phyloP scores from a whole-genome alignment of 2,113 vertebrate genomes.

The Ailuropoda melanoleuca region DNA sequence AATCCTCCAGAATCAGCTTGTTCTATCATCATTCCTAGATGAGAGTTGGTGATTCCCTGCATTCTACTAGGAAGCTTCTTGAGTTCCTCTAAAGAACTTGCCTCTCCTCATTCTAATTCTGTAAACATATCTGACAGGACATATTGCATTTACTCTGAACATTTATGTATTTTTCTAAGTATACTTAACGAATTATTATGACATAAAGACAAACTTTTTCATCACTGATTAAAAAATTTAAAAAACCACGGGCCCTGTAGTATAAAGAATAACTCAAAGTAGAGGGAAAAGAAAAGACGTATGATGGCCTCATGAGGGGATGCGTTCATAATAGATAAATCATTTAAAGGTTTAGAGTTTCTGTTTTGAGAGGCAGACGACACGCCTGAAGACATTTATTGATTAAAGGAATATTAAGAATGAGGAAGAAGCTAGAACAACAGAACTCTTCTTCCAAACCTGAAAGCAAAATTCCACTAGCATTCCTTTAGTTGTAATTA shows the following conservation, averaged over 20 bases:
- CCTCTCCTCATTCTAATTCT: constrained; percentile 40
- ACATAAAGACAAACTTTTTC: constrained; percentile 80
- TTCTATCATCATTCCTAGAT: constrained; percentile 80
- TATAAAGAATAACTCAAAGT: constrained; percentile 29
- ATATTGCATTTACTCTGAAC: constrained; percentile 77
- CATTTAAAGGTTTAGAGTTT: constrained; percentile 68
- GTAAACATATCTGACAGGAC: constrained; percentile 77
- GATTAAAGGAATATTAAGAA: constrained; percentile 57
- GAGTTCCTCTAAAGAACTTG: constrained; percentile 79
- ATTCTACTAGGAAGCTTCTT: constrained; percentile 75
- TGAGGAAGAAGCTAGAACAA: constrained; percentile 54
- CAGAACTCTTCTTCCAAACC: constrained; percentile 61
- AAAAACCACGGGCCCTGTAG: constrained; percentile 7
- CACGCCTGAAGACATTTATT: constrained; percentile 63
- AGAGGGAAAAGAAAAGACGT: constrained; percentile 62
- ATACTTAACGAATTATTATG: constrained; percentile 69
- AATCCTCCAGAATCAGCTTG: constrained; percentile 72
- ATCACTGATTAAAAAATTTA: constrained; percentile 73
- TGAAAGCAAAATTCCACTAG: constrained; percentile 48
- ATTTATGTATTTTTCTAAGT: constrained; percentile 64
- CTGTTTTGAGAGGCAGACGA: constrained; percentile 72
- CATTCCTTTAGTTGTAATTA: background rate
- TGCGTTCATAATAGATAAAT: constrained; percentile 76
- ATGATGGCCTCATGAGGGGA: constrained; percentile 5
- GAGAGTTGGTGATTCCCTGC: constrained; percentile 75